Evolutionary conservation across 2,888 invertebrate species (phyloP), one percentile per base, ranked within the genome.

Genomic region (Thyatira batis): DNA sequence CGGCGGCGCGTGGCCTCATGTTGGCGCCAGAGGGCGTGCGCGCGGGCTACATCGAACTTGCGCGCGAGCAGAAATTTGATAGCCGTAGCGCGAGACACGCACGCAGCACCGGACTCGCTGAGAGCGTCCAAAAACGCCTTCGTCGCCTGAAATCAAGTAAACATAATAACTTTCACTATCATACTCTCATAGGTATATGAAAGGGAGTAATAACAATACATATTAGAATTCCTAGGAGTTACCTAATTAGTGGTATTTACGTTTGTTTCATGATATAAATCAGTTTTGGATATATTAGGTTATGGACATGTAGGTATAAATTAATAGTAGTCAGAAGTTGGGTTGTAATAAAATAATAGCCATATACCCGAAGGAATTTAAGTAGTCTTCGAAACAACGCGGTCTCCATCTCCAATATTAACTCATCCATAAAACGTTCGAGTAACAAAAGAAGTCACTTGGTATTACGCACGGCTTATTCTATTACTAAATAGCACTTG

Each of bases 21-120:
- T 79, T 98, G 97, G 73, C 97, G 95, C 89, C 97, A 98, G n/a
- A 99, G 93, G 13, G 96, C 95, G 52, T 98, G 94, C 55, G 98
- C 98, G 69, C 98, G 94, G 45, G 94, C 93, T 52, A 98, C 96
- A 85, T 98, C 98, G 85, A 98, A 99, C 92, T 99, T 99, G 67
- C 98, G 94, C 65, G 99, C 98, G 74, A 96, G 94, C 75, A 98
- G 92, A 91, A 98, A 98, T 89, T 97, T 97, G 63, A 98, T 95
- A 48, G 98, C 98, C n/a, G 97, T 97, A 59, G 96, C 95, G 92
- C 97, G 96, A 62, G 96, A 94, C 50, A 97, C 94, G 73, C 89
- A 89, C 55, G 75, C 78, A 55, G 92, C 84, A 69, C 90, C 84
- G 57, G 87, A 78, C 82, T 88, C 90, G 82, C 96, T 96, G 68